Percentiles rank a stretch among this genome's conserved stretches.
Evolutionary conservation across 37 sponge, comb jelly and placozoan genomes (phyloP).

Genomic region (Chondrilla cf. caribensis): DNA sequence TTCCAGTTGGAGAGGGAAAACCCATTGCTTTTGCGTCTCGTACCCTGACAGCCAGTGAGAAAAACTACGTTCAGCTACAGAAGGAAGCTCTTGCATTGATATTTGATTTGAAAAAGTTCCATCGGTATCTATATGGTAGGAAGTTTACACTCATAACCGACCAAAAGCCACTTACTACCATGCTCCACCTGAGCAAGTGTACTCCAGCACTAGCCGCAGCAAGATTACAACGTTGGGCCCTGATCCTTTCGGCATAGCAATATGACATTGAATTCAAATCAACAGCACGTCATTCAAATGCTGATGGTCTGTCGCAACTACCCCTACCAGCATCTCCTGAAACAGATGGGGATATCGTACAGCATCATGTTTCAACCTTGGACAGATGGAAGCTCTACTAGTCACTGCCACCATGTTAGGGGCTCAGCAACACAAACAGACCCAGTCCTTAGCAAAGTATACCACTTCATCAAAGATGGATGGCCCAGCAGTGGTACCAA

Average conservation of each 20-base stretch:
- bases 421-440: constrained; percentile 8
- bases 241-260: constrained; percentile 24
- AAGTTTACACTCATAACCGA: constrained; percentile 21
- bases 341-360: not conserved
- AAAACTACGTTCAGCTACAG: constrained; percentile 8
- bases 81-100: constrained; percentile 26
- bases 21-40: constrained; percentile 26
- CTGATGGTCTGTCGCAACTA: constrained; percentile 16
- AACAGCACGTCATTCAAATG: constrained; percentile 18
- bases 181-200: not conserved
- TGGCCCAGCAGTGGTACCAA: constrained; percentile 16
- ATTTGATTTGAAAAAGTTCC: constrained; percentile 13
- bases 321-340: not conserved
- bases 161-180: constrained; percentile 23
- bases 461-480: constrained; percentile 7
- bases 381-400: not conserved
- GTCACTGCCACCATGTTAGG: constrained; percentile 10
- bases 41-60: constrained; percentile 18
- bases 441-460: not conserved
- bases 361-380: not conserved
- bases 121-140: constrained; percentile 14
- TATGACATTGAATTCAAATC: constrained; percentile 25
- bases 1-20: constrained; percentile 10
- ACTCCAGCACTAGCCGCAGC: constrained; percentile 19
- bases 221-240: constrained; percentile 35